Evolutionary conservation across 2,888 invertebrate genomes (phyloP).

Genomic region (Melinopterus prodromus): DNA sequence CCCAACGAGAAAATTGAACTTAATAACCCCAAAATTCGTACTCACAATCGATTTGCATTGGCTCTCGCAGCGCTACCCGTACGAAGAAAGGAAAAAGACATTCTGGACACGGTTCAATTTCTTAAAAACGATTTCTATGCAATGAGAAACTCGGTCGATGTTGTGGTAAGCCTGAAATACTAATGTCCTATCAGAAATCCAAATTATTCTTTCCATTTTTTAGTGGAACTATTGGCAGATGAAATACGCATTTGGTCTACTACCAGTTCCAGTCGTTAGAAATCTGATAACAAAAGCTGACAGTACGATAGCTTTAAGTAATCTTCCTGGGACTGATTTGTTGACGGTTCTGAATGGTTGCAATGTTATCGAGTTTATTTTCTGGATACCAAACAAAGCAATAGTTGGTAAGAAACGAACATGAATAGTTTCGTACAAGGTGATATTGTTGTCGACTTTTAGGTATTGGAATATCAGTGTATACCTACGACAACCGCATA

Average conservation of each 20-base stretch:
- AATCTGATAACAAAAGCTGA: conserved; percentile 19
- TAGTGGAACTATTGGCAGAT: conserved; percentile 32
- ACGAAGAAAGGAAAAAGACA: not conserved
- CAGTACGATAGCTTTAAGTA: conserved; percentile 27
- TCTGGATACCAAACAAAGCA: conserved; percentile 30
- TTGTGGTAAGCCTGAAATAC: conserved; percentile 22
- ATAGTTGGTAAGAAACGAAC: conserved; percentile 23
- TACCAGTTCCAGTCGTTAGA: conserved; percentile 13
- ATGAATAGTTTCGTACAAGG: not conserved
- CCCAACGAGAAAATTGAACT: conserved; percentile 24
- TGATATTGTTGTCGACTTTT: not conserved
- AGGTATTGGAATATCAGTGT: conserved; percentile 27
- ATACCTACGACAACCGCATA: conserved; percentile 27
- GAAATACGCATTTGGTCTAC: conserved; percentile 23
- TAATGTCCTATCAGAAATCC: not conserved
- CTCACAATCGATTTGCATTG: conserved; percentile 26
- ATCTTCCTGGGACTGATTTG: conserved; percentile 22
- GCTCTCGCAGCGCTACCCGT: conserved; percentile 11
- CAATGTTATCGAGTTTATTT: conserved; percentile 26
- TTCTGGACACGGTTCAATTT: conserved; percentile 14
- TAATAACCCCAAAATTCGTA: conserved; percentile 9
- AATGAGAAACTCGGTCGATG: conserved; percentile 26
- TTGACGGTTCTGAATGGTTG: conserved; percentile 19
- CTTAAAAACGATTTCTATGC: conserved; percentile 12
- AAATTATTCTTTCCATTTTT: not conserved